Base-by-base conservation (phyloP, 2,888 invertebrate genomes). In the Sceliomorpha sp. region DNA sequence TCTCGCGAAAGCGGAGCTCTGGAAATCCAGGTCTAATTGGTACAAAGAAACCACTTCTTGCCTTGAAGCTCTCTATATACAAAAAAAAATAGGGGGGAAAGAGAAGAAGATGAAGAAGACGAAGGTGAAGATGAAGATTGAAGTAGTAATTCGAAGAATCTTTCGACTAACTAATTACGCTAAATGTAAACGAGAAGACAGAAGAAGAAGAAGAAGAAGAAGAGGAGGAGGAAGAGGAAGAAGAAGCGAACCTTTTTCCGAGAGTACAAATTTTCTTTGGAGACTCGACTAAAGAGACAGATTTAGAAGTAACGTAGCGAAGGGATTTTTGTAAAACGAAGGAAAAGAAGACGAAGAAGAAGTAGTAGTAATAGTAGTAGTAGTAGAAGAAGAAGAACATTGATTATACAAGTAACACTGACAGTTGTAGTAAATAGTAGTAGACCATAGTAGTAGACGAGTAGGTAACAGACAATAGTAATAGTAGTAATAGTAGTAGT, bases 31-130 rank as follows among this genome's bases (percentile, higher is more conserved):
- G 80, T 85, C 80, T 84, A 82, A 81, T 84, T 77, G 86, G 86
- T 87, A 87, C 87, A 86, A 87, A 85, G 74, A 83, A 84, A 87
- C 82, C 87, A 87, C 79, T 84, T 87, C 86, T 87, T 87, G 87
- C 87, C 87, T 87, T 87, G 81, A 87, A 83, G 87, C 86, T 87
- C 87, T 87, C 86, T 87, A 85, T 77, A 74, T 76, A 74, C 68
- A 48, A 74, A 79, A 70, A 32, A 70, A 74, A 62, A 72, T n/a
- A n/a, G n/a, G n/a, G n/a, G n/a, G n/a, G n/a, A n/a, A n/a, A n/a
- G 73, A 45, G 4, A 31, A 31, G 48, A 40, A 40, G 26, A 50
- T 37, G 40, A 36, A 39, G 42, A 50, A 34, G 45, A 42, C 37
- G 45, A 37, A 24, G 4, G 27, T 20, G 24, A 31, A 31, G 48